Base-by-base conservation (phyloP, 2,888 invertebrate species). In the Melipona bicolor region DNA sequence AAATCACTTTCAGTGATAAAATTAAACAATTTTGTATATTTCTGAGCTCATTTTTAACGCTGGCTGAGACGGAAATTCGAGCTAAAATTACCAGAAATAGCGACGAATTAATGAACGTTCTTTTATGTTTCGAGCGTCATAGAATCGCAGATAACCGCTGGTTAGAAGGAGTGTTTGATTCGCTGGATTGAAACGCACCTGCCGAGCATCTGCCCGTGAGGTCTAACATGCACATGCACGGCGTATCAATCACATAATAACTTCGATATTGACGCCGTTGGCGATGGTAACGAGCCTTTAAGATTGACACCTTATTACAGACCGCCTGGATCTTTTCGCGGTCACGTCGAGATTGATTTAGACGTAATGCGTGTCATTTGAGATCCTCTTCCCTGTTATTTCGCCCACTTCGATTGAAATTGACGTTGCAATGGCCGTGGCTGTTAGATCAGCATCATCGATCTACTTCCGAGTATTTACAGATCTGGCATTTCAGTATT, bases 271-370 rank as follows among this genome's bases (percentile, higher is more conserved):
- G 68, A 64, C 61, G 71, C 21, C 27, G 36, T 64, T 21, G 74
- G 54, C 75, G 67, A 77, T 67, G 73, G 71, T 79, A 83, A 84
- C 61, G 72, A 70, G 74, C 74, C 79, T 76, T 70, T 79, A 77
- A 77, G 65, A 69, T 82, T 88, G 88, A 88, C 88, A 86, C 81
- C 80, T 88, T 83, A 85, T 88, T 88, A 88, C 70, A 79, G 77
- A 70, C 52, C 72, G 72, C 77, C 67, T 80, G 75, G 77, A 65
- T 70, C 70, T 65, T 65, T 59, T 75, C 52, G 56, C 56, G 71
- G 74, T 78, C 79, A 86, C 79, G 85, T 72, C 81, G 80, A 84
- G 83, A 75, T 77, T 76, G 84, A 86, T 87, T 82, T 83, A 83
- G 73, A 77, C 69, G 77, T 75, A 82, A 81, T 78, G 62, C 74